Evolutionary conservation across 2,888 invertebrate genomes (phyloP), one percentile per base, ranked within the genome.

Genomic region (Pterobdella sp.): DNA sequence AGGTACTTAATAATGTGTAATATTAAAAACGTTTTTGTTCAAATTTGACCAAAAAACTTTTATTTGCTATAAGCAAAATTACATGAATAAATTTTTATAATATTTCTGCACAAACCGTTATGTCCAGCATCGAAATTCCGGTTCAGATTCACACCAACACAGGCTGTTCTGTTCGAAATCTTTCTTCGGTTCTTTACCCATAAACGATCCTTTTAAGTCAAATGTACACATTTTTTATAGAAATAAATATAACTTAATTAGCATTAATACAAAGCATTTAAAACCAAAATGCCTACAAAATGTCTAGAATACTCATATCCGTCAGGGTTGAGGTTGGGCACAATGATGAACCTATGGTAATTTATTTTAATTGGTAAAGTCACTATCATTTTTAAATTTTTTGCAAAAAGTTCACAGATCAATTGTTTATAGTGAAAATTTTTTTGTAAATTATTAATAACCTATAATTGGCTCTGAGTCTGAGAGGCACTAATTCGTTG

Each of bases 181-280:
- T 26, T 32, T 37, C 69, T 69, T n/a, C 49, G 42, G 69, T 69
- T 69, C 52, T 69, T 69, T 34, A 52, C 32, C 69, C 69, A 69
- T 7, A 26, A 29, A 29, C 69, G 29, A 4, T 69, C 52, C 52
- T 69, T 22, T 56, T 3, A 22, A 14, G 7, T 22, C 22, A 22
- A 42, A 42, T 14, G 49, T 42, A 22, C 22, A 14, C 49, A 14
- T 42, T 14, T 42, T 14, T 42, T 42, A 14, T 42, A 42, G 22
- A 7, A 42, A 7, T 42, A 7, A 42, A 42, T 7, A 42, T 14
- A 7, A 22, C 49, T 14, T 22, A 42, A 42, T 7, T 22, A 42
- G 22, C 49, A 7, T 42, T 42, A 42, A 42, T 14, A 42, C 49
- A 14, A 42, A 7, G 4, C 18, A 18, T 56, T 26, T 18, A 18